Evolutionary conservation across 2,888 invertebrate species (phyloP), one percentile per base, ranked within the genome.

Genomic region (Clivina fossor): DNA sequence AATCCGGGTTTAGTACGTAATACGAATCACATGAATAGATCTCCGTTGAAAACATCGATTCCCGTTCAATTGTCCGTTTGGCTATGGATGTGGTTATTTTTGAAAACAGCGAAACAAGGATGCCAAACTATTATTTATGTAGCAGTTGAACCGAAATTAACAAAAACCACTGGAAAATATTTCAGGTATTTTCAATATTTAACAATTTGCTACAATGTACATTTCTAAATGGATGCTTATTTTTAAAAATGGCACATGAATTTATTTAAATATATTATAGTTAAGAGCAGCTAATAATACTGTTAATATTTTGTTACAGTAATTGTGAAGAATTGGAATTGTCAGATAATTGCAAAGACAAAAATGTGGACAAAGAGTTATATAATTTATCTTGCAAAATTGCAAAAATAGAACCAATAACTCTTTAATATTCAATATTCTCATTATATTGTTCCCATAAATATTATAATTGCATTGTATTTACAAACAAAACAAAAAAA

Each of bases 1-100:
- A 83, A 85, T 69, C 88, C 88, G 19, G 89, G 88, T 32, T 71
- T 86, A 35, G 84, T 84, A 1, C 75, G 84, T 51, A 78, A 81
- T 35, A 82, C 82, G 24, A 75, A 80, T 7, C 82, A 86, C 71
- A 76, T 85, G 74, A 76, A 80, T 66, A 76, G 75, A 72, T 80
- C 76, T 64, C 75, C 74, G 3, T 68, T 78, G 43, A 74, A 76
- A 55, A 80, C 75, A 49, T 74, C 74, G 16, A 71, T 78, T 58
- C 68, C 84, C 49, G 76, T 83, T 8, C 75, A 74, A 65, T 61
- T 83, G 47, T 78, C 84, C 50, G 78, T 85, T 60, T 78, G 75
- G 66, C 88, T 87, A 1, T 78, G 87, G 74, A 75, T 83, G 68
- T 84, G 83, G 81, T 69, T 84, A 38, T 79, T 88, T 62, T 77